A percentile compares a stretch with the other conserved stretches of the same genome.
Evolutionary conservation across 2,797 vertebrate genomes (phyloP).

Genomic region (Acrossocheilus fasciatus): DNA sequence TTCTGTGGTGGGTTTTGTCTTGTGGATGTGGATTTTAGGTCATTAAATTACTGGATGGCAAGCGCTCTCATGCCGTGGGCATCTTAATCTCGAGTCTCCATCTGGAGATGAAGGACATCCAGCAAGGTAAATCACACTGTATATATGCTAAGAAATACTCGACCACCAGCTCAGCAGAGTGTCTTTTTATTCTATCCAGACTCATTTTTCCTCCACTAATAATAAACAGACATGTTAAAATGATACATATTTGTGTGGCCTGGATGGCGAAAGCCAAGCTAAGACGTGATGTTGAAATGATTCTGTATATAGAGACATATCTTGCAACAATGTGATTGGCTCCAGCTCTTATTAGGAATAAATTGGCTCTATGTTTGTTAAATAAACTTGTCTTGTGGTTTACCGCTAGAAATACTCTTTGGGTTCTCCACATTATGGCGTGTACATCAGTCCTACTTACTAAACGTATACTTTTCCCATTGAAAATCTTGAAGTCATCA

Average conservation of each 20-base stretch:
- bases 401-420: constrained; percentile 19
- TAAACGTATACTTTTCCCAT: constrained; percentile 29
- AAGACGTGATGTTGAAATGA: constrained; percentile 42
- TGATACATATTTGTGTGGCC: constrained; percentile 41
- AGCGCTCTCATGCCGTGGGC: constrained; percentile 94
- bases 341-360: constrained; percentile 42
- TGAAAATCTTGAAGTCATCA: constrained; percentile 24
- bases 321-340: constrained; percentile 31
- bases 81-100: constrained; percentile 99
- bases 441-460: constrained; percentile 51
- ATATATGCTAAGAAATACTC: constrained; percentile 6
- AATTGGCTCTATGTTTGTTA: constrained; percentile 37
- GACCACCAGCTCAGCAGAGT: neutral
- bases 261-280: constrained; percentile 27
- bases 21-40: constrained; percentile 77
- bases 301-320: constrained; percentile 17
- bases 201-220: constrained; percentile 17
- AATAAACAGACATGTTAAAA: constrained; percentile 43
- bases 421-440: constrained; percentile 3
- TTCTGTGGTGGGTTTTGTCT: constrained; percentile 2
- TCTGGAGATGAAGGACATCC: constrained; percentile 98
- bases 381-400: constrained; percentile 35
- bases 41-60: constrained; percentile 93
- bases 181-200: neutral
- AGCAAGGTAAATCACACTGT: constrained; percentile 82